Conservation (phyloP, 2,797 vertebrate genomes). For the Takifugu ocellatus region DNA sequence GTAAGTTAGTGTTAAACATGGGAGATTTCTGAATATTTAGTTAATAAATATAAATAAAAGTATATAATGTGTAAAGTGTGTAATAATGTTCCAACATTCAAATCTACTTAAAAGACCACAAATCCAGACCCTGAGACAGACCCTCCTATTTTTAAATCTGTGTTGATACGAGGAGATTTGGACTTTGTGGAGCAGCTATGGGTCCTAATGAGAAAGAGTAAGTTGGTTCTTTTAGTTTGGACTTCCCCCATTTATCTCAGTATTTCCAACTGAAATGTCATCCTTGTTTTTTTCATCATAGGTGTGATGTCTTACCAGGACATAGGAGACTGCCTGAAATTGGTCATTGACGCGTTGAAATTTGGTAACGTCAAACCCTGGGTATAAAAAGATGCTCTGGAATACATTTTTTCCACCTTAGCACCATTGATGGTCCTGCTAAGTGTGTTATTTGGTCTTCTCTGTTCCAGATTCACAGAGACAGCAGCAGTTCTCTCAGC, state of each 20-base stretch:
- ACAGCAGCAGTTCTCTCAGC: constrained; percentile 88
- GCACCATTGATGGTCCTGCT: background rate
- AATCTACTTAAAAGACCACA: constrained; percentile 43
- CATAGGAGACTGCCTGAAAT: constrained; percentile 81
- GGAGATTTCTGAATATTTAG: background rate
- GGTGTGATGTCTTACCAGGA: constrained; percentile 89
- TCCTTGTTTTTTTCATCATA: constrained; percentile 50
- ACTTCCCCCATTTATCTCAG: background rate
- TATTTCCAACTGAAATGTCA: background rate
- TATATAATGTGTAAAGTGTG: background rate
- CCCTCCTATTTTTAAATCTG: constrained; percentile 73
- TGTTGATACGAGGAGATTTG: constrained; percentile 84
- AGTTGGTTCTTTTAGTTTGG: constrained; percentile 40
- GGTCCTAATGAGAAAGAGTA: constrained; percentile 90
- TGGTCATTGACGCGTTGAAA: constrained; percentile 83
- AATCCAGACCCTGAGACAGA: constrained; percentile 73
- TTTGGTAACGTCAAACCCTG: constrained; percentile 87
- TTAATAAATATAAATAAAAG: background rate
- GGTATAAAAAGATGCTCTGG: constrained; percentile 71
- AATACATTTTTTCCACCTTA: background rate
- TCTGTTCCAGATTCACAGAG: constrained; percentile 84
- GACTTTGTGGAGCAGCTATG: constrained; percentile 95
- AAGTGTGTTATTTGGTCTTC: background rate
- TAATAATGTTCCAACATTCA: background rate
- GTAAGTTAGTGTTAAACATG: constrained; percentile 53